A percentile compares a stretch with the other conserved stretches of the same genome.
These are phyloP conservation scores for Notarius lentiginosus DNA, from an alignment of 2,113 vertebrate genomes.

Conservation along the genomic window DNA sequence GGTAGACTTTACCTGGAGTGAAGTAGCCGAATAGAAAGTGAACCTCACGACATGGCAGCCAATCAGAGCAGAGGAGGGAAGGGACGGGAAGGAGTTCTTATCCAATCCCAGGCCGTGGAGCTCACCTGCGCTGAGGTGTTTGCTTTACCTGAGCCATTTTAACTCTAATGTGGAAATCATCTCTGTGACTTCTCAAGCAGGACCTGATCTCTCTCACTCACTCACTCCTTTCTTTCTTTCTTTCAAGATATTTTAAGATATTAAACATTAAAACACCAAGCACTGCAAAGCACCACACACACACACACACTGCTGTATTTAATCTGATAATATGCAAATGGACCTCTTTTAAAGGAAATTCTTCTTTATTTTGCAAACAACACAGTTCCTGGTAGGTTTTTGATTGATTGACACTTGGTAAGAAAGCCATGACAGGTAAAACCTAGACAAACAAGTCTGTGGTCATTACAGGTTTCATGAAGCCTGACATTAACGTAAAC, in stretches of 20 bases:
- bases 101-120: slow-evolving; percentile 54
- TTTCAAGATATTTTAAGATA: background rate
- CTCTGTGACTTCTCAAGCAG: background rate
- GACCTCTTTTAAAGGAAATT: background rate
- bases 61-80: slow-evolving; percentile 44
- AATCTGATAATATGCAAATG: background rate
- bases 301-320: background rate
- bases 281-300: background rate
- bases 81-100: background rate
- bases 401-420: slow-evolving; percentile 35
- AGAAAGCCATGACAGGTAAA: background rate
- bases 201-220: too few species aligned
- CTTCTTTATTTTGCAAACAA: background rate
- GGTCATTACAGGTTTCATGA: background rate
- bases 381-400: background rate
- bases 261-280: background rate
- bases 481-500: background rate
- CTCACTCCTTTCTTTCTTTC: too few species aligned
- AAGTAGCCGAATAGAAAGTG: slow-evolving; percentile 60
- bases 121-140: slow-evolving; percentile 43
- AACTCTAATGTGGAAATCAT: background rate
- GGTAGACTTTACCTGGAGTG: slow-evolving; percentile 77
- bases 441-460: background rate
- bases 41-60: slow-evolving; percentile 42
- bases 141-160: background rate